phyloP scores from a whole-genome alignment of 2,797 vertebrate species.

The Okamejei kenojei region DNA sequence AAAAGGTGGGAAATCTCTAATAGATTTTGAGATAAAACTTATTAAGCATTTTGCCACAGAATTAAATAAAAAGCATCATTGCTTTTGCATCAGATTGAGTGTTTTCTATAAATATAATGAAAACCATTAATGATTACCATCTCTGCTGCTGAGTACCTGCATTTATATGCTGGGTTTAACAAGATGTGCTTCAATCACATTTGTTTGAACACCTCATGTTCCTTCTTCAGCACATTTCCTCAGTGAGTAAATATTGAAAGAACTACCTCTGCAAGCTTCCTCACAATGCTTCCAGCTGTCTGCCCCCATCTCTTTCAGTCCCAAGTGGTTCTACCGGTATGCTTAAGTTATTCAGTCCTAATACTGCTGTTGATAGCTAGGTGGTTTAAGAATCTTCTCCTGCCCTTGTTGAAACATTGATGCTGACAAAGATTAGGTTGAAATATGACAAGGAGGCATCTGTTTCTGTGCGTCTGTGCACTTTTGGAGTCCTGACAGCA shows the following conservation, averaged over 20 bases:
- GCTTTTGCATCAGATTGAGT: neutral
- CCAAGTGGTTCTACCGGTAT: neutral
- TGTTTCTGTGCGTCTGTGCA: neutral
- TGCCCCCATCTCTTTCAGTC: neutral
- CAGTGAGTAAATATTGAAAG: neutral
- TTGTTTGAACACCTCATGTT: neutral
- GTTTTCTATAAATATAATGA: neutral
- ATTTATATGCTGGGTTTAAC: neutral
- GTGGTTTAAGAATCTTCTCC: conserved; percentile 11
- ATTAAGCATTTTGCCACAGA: neutral
- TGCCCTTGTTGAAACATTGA: neutral
- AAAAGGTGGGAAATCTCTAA: neutral
- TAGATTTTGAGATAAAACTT: neutral
- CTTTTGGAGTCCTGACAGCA: neutral
- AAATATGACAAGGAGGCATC: neutral
- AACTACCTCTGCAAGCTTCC: neutral
- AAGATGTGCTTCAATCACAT: neutral
- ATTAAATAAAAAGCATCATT: neutral
- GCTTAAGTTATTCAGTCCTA: neutral
- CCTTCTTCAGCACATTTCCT: neutral
- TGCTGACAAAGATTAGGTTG: neutral
- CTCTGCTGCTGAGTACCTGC: neutral
- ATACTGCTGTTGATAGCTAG: neutral
- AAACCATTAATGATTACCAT: neutral
- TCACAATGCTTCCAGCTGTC: neutral